Evolutionary conservation across 2,888 invertebrate genomes (phyloP), one percentile per base, ranked within the genome.

Genomic region (Ferdinandea cuprea): DNA sequence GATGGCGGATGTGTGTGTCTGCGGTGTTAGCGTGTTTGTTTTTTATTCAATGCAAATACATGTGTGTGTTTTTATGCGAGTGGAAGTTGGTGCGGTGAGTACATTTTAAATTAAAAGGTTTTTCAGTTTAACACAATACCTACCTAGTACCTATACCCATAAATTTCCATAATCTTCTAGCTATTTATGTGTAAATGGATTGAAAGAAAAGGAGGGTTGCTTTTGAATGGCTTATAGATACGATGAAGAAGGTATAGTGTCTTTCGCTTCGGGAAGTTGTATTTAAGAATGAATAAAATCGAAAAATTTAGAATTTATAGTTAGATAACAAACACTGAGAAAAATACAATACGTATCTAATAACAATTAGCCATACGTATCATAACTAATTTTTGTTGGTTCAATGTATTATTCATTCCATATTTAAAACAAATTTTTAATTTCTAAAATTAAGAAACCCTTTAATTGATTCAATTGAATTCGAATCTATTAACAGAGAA

Each of bases 151-250:
- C 48, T 58, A 74, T 30, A 17, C 40, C 37, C 65, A 74, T 74
- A 74, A 74, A 71, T 71, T 71, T 71, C 50, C 71, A 59, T 71
- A 71, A 71, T 48, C 50, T 52, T 15, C 1, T 35, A 35, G 42
- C 13, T 48, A 25, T 4, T 9, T 32, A 9, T 17, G n/a, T 11
- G 17, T 37, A 21, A 40, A 40, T 13, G 40, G 40, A 13, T 32
- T n/a, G 35, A 7, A 28, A 15, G 4, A 6, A 3, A 9, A 28
- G 19, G 54, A 35, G 15, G 52, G 32, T 54, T 54, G 15, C 15
- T 28, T 11, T 52, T 35, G n/a, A 19, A 25, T 6, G 11, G 21
- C 5, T 48, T 25, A n/a, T n/a, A n/a, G n/a, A n/a, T n/a, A 25
- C 11, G 48, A 15, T 25, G n/a, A n/a, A n/a, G n/a, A n/a, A n/a